phyloP scores from a whole-genome alignment of 2,113 vertebrate genomes.

The Hystrix brachyura region DNA sequence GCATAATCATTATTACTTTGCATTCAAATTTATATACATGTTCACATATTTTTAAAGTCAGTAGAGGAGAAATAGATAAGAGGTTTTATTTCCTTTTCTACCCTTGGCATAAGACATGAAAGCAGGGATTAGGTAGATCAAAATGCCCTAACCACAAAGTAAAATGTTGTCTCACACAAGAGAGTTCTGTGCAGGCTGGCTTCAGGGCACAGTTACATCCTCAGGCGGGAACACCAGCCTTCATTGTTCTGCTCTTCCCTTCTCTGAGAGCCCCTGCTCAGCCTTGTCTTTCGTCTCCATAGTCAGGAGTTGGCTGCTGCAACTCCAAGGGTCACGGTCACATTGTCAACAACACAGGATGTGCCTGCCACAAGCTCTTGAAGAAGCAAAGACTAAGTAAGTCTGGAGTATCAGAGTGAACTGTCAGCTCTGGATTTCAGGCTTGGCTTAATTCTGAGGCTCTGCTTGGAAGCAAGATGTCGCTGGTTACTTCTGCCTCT shows the following conservation, averaged over 20 bases:
- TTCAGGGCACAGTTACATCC: background rate
- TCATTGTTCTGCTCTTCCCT: background rate
- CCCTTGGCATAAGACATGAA: background rate
- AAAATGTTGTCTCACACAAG: background rate
- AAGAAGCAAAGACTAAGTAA: background rate
- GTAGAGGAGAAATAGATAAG: background rate
- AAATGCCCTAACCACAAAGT: background rate
- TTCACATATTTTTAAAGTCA: background rate
- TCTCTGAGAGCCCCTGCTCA: background rate
- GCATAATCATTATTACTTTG: background rate
- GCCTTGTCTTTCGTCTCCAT: background rate
- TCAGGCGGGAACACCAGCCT: background rate
- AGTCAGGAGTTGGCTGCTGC: background rate
- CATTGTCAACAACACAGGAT: background rate
- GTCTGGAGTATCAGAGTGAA: background rate
- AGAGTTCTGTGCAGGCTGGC: background rate
- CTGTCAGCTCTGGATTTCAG: background rate
- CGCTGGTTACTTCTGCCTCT: background rate
- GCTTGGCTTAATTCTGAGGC: constrained; percentile 10
- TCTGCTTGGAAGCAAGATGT: background rate
- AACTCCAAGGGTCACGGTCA: background rate
- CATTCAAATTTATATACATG: background rate
- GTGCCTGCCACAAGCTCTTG: background rate
- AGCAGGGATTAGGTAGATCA: background rate
- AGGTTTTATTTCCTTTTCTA: background rate